A percentile compares a stretch with the other conserved stretches of the same genome.
Conservation (phyloP, 1,140 invertebrate species). For the Dolichoris vasculosae region DNA sequence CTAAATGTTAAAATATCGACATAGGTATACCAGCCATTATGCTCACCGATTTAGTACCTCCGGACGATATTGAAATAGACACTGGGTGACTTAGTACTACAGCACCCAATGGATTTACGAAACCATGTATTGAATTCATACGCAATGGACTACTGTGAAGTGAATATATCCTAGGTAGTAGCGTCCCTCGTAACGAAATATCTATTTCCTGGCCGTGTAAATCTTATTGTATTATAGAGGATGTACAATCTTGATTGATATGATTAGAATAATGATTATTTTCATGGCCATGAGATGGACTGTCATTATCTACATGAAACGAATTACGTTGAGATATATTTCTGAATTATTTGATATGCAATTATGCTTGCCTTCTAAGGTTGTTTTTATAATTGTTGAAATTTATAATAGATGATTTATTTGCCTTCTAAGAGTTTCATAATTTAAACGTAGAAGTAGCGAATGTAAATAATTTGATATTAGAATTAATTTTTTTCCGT, state of each 20-base stretch:
- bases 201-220: conserved; percentile 47
- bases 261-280: conserved; percentile 43
- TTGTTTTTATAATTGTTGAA: too few relatives aligned
- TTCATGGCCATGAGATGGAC: conserved; percentile 44
- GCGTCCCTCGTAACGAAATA: conserved; percentile 70
- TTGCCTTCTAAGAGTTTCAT: too few relatives aligned
- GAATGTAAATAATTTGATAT: too few relatives aligned
- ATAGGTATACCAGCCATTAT: conserved; percentile 21
- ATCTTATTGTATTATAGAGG: conserved; percentile 50
- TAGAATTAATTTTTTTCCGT: background rate
- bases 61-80: background rate
- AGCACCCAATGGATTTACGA: conserved; percentile 69
- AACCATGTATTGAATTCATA: conserved; percentile 65
- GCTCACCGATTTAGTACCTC: background rate
- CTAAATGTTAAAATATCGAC: background rate
- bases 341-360: background rate
- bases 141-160: conserved; percentile 60
- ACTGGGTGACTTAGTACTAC: conserved; percentile 1
- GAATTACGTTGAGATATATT: conserved; percentile 14
- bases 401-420: too few relatives aligned
- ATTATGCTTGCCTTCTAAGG: background rate
- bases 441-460: too few relatives aligned
- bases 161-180: conserved; percentile 54
- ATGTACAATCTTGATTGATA: conserved; percentile 43
- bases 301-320: conserved; percentile 36